These are phyloP conservation scores for Pheosia gnoma DNA, from an alignment of 2,888 invertebrate genomes.

Conservation along the genomic window DNA sequence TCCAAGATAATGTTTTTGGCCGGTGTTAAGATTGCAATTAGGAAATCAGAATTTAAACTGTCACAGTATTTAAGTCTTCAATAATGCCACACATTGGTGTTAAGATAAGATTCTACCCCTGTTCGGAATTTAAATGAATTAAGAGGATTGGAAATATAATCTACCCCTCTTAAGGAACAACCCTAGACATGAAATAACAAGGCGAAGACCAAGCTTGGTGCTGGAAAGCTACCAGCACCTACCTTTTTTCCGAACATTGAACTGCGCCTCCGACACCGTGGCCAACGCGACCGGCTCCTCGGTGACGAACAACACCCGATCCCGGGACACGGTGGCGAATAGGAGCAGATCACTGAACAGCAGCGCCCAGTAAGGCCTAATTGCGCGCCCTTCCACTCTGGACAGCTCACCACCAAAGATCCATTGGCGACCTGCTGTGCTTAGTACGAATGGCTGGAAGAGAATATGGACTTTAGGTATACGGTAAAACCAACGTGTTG, in stretches of 20 bases:
- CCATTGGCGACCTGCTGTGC: slow-evolving; percentile 94
- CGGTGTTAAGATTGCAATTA: too few species aligned
- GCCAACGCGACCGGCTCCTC: slow-evolving; percentile 92
- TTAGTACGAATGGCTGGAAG: slow-evolving; percentile 90
- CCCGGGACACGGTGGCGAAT: slow-evolving; percentile 93
- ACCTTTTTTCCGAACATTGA: slow-evolving; percentile 94
- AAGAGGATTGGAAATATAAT: too few species aligned
- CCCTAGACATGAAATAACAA: too few species aligned
- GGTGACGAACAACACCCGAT: slow-evolving; percentile 93
- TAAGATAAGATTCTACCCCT: too few species aligned
- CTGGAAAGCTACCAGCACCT: slow-evolving; percentile 17
- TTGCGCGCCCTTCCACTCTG: slow-evolving; percentile 91
- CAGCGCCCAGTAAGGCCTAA: slow-evolving; percentile 93
- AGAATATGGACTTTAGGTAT: neutral
- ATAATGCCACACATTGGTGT: too few species aligned
- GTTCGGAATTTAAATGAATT: too few species aligned
- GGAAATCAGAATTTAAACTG: too few species aligned
- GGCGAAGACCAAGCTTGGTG: too few species aligned
- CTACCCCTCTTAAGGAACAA: too few species aligned
- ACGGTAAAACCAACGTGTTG: too few species aligned
- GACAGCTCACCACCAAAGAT: slow-evolving; percentile 94
- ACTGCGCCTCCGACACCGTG: slow-evolving; percentile 92
- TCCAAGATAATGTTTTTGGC: too few species aligned
- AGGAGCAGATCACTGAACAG: slow-evolving; percentile 93
- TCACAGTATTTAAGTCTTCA: too few species aligned